Percentiles rank a stretch among this genome's conserved stretches.
Evolutionary conservation across 2,113 vertebrate genomes (phyloP).

Genomic region (Arizona elegans): DNA sequence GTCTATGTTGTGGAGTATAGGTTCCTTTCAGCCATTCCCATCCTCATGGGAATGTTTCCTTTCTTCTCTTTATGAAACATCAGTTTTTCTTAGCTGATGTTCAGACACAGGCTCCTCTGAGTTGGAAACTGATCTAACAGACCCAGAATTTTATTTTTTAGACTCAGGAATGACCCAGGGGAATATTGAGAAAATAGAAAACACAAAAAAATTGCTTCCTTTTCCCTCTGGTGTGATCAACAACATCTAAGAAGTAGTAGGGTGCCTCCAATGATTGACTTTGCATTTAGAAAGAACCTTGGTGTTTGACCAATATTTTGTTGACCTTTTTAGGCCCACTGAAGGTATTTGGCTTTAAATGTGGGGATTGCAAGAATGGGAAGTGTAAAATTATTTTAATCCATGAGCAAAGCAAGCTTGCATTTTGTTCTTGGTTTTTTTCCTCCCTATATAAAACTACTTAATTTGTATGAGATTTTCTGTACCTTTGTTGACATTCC

Average conservation of each 20-base stretch:
- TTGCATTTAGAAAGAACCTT: slow-evolving; percentile 1
- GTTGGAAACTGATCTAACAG: neutral
- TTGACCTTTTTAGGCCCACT: slow-evolving; percentile 1
- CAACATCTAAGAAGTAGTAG: slow-evolving; percentile 21
- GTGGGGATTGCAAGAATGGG: neutral
- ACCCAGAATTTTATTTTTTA: slow-evolving; percentile 9
- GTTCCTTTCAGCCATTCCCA: neutral
- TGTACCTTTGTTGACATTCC: neutral
- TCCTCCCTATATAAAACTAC: neutral
- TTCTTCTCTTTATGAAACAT: neutral
- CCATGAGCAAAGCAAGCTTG: neutral
- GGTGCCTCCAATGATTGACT: slow-evolving; percentile 4
- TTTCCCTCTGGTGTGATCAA: neutral
- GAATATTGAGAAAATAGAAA: neutral
- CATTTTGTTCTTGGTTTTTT: neutral
- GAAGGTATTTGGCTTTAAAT: slow-evolving; percentile 19
- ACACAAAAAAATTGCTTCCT: neutral
- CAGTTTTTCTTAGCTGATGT: slow-evolving; percentile 9
- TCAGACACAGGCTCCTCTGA: neutral
- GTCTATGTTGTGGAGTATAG: neutral
- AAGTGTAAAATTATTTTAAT: slow-evolving; percentile 4
- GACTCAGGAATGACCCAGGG: neutral
- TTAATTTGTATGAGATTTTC: neutral
- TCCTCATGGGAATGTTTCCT: neutral
- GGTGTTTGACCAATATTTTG: slow-evolving; percentile 5